Conservation (phyloP, 2,113 vertebrate genomes). For the Stigmatopora argus region DNA sequence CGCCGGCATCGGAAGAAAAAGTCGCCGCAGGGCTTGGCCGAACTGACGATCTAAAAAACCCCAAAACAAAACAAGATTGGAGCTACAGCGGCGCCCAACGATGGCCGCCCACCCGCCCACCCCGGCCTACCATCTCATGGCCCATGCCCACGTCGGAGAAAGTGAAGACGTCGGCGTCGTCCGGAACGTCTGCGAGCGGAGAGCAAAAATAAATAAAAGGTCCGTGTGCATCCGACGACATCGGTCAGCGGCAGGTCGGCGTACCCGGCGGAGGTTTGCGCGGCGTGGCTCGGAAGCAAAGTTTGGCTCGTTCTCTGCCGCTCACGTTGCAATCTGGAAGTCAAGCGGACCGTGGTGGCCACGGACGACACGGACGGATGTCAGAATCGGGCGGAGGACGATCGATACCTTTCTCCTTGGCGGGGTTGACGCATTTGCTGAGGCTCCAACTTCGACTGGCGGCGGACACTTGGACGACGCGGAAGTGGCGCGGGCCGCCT, state of each 20-base stretch:
- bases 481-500: slow-evolving; percentile 88
- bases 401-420: slow-evolving; percentile 83
- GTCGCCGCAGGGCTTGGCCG: slow-evolving; percentile 91
- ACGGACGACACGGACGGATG: too few species aligned
- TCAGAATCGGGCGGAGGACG: too few species aligned
- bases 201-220: slow-evolving; percentile 32
- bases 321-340: slow-evolving; percentile 83
- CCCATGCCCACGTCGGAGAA: slow-evolving; percentile 93
- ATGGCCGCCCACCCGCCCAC: too few species aligned
- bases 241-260: background rate
- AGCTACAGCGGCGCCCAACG: too few species aligned
- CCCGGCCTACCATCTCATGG: slow-evolving; percentile 80
- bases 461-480: slow-evolving; percentile 93
- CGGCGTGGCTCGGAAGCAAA: slow-evolving; percentile 85
- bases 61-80: too few species aligned
- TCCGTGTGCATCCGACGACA: background rate
- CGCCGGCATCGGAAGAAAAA: slow-evolving; percentile 86
- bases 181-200: slow-evolving; percentile 54
- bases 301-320: slow-evolving; percentile 85
- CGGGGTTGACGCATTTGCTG: slow-evolving; percentile 83
- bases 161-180: slow-evolving; percentile 69
- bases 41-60: slow-evolving; percentile 82
- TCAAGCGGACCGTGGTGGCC: background rate
- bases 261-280: slow-evolving; percentile 80
- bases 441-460: slow-evolving; percentile 88